Evolutionary conservation across 1,140 invertebrate species (phyloP).

Genomic region (Conus betulinus): DNA sequence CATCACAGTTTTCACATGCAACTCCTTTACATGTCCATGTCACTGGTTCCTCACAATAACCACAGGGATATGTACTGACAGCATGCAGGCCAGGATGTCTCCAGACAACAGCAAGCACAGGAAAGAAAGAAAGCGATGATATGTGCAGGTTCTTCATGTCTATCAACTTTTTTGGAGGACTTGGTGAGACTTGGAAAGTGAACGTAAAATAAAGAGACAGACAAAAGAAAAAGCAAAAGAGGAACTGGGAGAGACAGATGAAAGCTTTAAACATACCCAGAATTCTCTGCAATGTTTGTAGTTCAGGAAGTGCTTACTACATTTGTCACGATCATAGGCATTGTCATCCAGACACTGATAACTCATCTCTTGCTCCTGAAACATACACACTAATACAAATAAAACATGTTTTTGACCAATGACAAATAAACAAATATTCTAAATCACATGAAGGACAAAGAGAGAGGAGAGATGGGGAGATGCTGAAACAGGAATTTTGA

Average conservation of each 20-base stretch:
- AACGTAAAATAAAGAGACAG: too few relatives aligned
- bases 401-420: neutral
- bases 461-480: neutral
- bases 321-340: slow-evolving; percentile 54
- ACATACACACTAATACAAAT: neutral
- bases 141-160: too few relatives aligned
- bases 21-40: too few relatives aligned
- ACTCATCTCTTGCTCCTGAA: slow-evolving; percentile 60
- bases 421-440: neutral
- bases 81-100: too few relatives aligned
- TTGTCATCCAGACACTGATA: slow-evolving; percentile 58
- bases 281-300: slow-evolving; percentile 63
- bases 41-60: too few relatives aligned
- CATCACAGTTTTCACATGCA: too few relatives aligned
- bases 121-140: too few relatives aligned
- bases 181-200: too few relatives aligned
- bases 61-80: too few relatives aligned
- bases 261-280: slow-evolving; percentile 56
- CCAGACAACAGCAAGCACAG: too few relatives aligned
- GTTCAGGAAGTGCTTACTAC: slow-evolving; percentile 57
- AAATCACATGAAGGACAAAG: neutral
- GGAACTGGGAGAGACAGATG: neutral
- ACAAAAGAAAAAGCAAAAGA: neutral
- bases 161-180: too few relatives aligned
- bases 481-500: too few relatives aligned